These are phyloP conservation scores for Fragum whitleyi DNA, from an alignment of 2,888 invertebrate genomes.

Conservation along the genomic window DNA sequence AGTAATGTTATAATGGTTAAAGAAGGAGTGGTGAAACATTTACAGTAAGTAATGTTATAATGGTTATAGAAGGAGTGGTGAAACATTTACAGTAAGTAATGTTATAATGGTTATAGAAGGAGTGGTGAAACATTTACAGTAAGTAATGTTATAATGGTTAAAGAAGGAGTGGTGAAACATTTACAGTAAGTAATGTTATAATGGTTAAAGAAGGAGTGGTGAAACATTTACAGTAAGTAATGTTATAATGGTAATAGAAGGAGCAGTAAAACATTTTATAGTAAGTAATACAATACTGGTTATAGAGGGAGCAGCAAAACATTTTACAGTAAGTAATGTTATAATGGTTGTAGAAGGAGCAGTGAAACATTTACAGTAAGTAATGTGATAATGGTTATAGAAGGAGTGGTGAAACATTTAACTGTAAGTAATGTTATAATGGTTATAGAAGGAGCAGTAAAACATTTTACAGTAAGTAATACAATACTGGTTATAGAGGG, in stretches of 20 bases:
- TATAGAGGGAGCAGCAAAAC: too few relatives aligned
- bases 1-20: too few relatives aligned
- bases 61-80: too few relatives aligned
- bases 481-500: constrained; percentile 63
- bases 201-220: constrained; percentile 63
- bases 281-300: too few relatives aligned
- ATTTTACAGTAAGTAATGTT: too few relatives aligned
- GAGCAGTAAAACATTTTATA: too few relatives aligned
- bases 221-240: constrained; percentile 61
- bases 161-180: constrained; percentile 63
- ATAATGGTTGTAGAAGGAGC: too few relatives aligned
- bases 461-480: constrained; percentile 60
- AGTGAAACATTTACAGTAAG: too few relatives aligned
- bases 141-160: constrained; percentile 48
- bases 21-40: too few relatives aligned
- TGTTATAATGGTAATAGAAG: constrained; percentile 43
- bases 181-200: constrained; percentile 67
- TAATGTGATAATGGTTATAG: constrained; percentile 63
- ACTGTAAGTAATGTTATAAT: constrained; percentile 47
- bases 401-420: constrained; percentile 63
- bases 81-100: constrained; percentile 35
- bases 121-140: constrained; percentile 62
- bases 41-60: too few relatives aligned
- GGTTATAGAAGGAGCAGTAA: constrained; percentile 60
- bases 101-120: constrained; percentile 63